phyloP scores from a whole-genome alignment of 2,888 invertebrate species.

The Netelia inedita region DNA sequence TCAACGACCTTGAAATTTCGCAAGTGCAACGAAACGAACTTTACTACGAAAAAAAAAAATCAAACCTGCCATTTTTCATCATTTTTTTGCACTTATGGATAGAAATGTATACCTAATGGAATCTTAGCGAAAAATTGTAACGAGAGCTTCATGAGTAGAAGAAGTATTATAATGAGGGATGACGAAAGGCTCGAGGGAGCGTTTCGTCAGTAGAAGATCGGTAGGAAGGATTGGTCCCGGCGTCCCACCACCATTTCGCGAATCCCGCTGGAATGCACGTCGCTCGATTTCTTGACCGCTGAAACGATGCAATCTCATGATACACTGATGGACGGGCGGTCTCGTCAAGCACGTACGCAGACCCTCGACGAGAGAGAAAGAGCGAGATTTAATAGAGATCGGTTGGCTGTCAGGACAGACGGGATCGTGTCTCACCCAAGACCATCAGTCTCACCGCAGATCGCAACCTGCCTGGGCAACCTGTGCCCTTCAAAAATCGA shows the following conservation, averaged over 20 bases:
- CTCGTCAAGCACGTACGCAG: background rate
- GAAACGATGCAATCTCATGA: background rate
- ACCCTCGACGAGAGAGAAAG: constrained; percentile 41
- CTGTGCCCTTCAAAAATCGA: constrained; percentile 62
- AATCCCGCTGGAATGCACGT: constrained; percentile 9
- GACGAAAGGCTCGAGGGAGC: background rate
- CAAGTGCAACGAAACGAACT: too few relatives aligned
- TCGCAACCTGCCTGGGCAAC: constrained; percentile 79
- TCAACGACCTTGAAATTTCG: too few relatives aligned
- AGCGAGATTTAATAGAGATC: constrained; percentile 76
- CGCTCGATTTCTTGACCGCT: constrained; percentile 1
- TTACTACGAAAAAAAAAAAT: too few relatives aligned
- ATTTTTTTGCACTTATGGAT: too few relatives aligned
- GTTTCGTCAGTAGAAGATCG: too few relatives aligned
- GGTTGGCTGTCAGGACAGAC: constrained; percentile 76
- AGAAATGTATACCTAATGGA: background rate
- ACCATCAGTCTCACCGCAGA: constrained; percentile 80
- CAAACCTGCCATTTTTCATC: too few relatives aligned
- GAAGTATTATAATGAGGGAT: background rate
- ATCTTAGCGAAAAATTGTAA: background rate
- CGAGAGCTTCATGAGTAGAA: background rate
- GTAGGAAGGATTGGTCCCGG: constrained; percentile 1
- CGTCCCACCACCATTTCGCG: background rate
- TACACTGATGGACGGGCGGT: background rate
- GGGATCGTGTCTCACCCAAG: constrained; percentile 75